Evolutionary conservation across 2,113 vertebrate genomes (phyloP).

Genomic region (Tragulus kanchil): DNA sequence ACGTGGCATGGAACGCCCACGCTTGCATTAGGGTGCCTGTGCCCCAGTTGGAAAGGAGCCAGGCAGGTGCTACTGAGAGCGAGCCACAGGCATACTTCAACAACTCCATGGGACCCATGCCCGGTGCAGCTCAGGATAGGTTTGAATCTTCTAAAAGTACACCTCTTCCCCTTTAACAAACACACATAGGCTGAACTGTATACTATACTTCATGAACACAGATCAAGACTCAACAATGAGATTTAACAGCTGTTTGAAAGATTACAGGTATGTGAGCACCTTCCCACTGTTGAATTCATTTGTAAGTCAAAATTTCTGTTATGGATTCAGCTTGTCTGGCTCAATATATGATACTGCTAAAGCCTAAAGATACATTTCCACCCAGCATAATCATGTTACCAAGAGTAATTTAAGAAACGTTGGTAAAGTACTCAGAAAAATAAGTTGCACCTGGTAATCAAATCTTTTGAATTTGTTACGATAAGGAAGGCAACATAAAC

Average conservation of each 20-base stretch:
- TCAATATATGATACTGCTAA: background rate
- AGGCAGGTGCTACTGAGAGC: background rate
- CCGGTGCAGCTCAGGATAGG: background rate
- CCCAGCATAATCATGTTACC: background rate
- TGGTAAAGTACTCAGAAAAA: slow-evolving; percentile 51
- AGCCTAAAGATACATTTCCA: background rate
- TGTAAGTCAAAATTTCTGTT: slow-evolving; percentile 47
- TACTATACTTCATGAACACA: background rate
- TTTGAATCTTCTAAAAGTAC: slow-evolving; percentile 14
- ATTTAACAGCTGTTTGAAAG: slow-evolving; percentile 38
- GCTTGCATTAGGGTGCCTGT: background rate
- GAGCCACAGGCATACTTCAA: background rate
- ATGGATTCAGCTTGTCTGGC: background rate
- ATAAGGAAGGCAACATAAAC: slow-evolving; percentile 51
- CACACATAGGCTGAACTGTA: background rate
- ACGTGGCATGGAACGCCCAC: background rate
- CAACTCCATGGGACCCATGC: background rate
- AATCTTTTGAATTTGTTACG: slow-evolving; percentile 46
- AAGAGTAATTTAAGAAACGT: slow-evolving; percentile 41
- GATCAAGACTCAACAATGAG: slow-evolving; percentile 57
- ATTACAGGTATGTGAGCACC: slow-evolving; percentile 23
- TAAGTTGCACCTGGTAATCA: background rate
- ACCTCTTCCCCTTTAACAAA: slow-evolving; percentile 2
- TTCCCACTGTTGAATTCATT: slow-evolving; percentile 42
- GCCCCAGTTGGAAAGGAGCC: background rate